Base-by-base conservation (phyloP, 2,888 invertebrate genomes). In the Chymomyza amoena region DNA sequence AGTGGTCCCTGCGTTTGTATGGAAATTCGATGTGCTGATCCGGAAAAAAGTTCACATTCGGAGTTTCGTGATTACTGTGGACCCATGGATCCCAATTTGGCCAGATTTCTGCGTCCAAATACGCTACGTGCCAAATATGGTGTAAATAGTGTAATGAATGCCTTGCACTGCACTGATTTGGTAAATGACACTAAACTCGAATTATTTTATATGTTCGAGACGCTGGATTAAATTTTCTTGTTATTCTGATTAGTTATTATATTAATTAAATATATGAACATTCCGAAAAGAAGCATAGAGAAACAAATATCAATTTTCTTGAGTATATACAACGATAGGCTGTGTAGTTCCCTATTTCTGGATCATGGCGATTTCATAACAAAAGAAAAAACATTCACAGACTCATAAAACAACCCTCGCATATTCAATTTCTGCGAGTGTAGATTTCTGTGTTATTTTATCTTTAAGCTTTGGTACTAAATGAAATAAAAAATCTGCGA, bases 101-200 rank as follows among this genome's bases (percentile, higher is more conserved):
- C 97, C 0, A 93, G 95, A 81, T 94, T 96, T 80, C 92, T 98
- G 65, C 93, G 97, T 28, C 97, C 97, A 0, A 92, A 95, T 77
- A 96, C 97, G 0, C 90, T 98, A 51, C 93, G 98, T 82, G 97
- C 97, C 0, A 94, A 94, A 86, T 96, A 95, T 91, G 98, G 98
- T 0, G 93, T 93, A 61, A 95, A 94, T 61, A 96, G 96, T 92
- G 94, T 96, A 25, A 94, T 95, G 89, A 98, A 98, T 92, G 97
- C 96, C 6, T 93, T 98, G 13, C 98, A 98, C 91, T 98, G 97
- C 90, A 98, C 98, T 45, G 98, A 98, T 92, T 93, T 98, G 66
- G 94, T 95, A 0, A 97, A 97, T 90, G 98, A 98, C 92, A 96
- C 96, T 0, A 88, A 94, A 25, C 91, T 97, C 68, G 98, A 98